Evolutionary conservation across 2,888 invertebrate species (phyloP), one percentile per base, ranked within the genome.

Genomic region (Phlogophora meticulosa): DNA sequence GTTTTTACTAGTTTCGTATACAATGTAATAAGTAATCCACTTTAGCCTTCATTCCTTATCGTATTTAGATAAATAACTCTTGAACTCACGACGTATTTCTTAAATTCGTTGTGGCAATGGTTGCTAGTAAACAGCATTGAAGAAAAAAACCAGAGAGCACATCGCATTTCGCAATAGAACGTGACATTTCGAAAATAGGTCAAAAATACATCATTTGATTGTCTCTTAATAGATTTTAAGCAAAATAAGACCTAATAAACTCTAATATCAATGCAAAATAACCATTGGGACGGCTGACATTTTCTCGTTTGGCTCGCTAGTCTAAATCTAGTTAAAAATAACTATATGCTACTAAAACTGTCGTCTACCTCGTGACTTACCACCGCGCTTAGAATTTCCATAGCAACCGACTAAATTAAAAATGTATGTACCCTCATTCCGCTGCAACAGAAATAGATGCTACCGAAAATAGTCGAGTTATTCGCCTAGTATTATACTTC

Each of bases 281-380:
- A 81, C 77, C 66, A 74, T 40, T 64, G 24, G 43, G 71, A 75
- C 72, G 56, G 43, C 60, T 84, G 84, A 83, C 85, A 84, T 83
- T 84, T 84, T 83, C 76, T 73, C 70, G 70, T 80, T 84, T 84
- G 80, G 85, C 85, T 82, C 73, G 70, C 73, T 76, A 69, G 75
- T 71, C 82, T 77, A 84, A 76, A 77, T 72, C 67, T 78, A 81
- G 83, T 78, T 83, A 85, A 80, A 84, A 85, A 83, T 85, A 85
- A 83, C 73, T 73, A 74, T 71, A 71, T 62, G 68, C 68, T 72
- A 52, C 76, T 76, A 68, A 76, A 67, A 67, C 59, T 56, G 28
- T 62, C 72, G 68, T 28, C 69, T 75, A 81, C 77, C 82, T 78
- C 84, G 85, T 85, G 76, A 84, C 85, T 79, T 75, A 72, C 57